phyloP scores from a whole-genome alignment of 2,113 vertebrate genomes.

The Gadus macrocephalus region DNA sequence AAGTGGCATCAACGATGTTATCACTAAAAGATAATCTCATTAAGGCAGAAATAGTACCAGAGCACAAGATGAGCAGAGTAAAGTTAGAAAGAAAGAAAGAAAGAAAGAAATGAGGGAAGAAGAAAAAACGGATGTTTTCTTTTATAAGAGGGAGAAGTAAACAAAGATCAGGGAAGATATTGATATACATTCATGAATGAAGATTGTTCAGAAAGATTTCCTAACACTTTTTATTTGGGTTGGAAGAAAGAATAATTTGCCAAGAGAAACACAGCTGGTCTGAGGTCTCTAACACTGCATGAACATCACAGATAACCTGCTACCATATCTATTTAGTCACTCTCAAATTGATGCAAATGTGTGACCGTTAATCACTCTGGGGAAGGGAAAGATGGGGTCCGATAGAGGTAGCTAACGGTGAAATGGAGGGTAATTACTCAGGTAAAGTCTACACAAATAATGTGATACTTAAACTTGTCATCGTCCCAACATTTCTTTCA shows the following conservation, averaged over 20 bases:
- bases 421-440: constrained; percentile 45
- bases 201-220: too few relatives aligned
- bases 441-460: constrained; percentile 11
- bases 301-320: constrained; percentile 29
- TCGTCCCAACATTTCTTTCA: neutral
- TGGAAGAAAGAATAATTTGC: constrained; percentile 21
- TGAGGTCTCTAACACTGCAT: constrained; percentile 24
- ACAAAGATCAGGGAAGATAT: neutral
- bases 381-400: constrained; percentile 34
- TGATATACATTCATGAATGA: neutral
- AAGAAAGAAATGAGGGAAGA: neutral
- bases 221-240: neutral
- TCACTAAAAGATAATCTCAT: neutral
- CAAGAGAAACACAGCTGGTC: constrained; percentile 48
- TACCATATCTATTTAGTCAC: constrained; percentile 31
- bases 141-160: neutral
- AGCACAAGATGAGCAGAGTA: neutral
- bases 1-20: neutral
- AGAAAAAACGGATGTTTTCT: too few relatives aligned
- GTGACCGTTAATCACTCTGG: constrained; percentile 52
- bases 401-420: constrained; percentile 48
- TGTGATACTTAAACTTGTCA: too few relatives aligned
- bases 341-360: constrained; percentile 66
- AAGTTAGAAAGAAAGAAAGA: neutral
- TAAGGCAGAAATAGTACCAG: neutral